Base-by-base conservation (phyloP, 1,140 invertebrate genomes). In the Stenopsyche tienmushanensis region DNA sequence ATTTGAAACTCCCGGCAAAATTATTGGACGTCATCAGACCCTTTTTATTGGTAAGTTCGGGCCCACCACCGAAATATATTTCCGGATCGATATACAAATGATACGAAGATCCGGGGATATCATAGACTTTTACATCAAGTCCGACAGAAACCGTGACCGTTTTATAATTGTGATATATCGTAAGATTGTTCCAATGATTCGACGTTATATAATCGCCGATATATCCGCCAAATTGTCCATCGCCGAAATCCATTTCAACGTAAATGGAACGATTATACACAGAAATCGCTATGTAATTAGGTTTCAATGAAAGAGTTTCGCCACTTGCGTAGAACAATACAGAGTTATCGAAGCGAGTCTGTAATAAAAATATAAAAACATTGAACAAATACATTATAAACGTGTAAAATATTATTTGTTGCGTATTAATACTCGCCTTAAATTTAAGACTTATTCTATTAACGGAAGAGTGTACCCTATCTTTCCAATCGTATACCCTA, bases 21-120 rank as follows among this genome's bases (percentile, higher is more conserved):
- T 90, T 90, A 74, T 91, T 91, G 64, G 85, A 83, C 0, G 89
- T 90, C 13, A 83, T 79, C 9, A 91, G 76, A 2, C 88, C 89
- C 72, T 87, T 85, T 76, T 89, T 90, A 74, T 92, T 91, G 72
- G 90, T 82, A 20, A 90, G 75, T 71, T 90, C 88, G 1, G 91
- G 88, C 10, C 91, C 91, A 34, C 91, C 91, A 10, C 93, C 93
- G 66, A 96, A 91, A 73, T 95, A 96, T 68, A 96, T 92, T 75
- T 94, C 90, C 3, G 94, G 93, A 81, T 97, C 94, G 45, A 97
- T 92, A 66, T 93, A 91, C 62, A 96, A 83, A 74, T 93, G 88
- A 68, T 86, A 85, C 69, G 86, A 86, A 15, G 84, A 80, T 2
- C 89, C 88, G 0, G 88, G 86, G 24, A 95, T 82, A 71, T 89